Conservation (phyloP, 2,113 vertebrate genomes). For the Nasalis larvatus region DNA sequence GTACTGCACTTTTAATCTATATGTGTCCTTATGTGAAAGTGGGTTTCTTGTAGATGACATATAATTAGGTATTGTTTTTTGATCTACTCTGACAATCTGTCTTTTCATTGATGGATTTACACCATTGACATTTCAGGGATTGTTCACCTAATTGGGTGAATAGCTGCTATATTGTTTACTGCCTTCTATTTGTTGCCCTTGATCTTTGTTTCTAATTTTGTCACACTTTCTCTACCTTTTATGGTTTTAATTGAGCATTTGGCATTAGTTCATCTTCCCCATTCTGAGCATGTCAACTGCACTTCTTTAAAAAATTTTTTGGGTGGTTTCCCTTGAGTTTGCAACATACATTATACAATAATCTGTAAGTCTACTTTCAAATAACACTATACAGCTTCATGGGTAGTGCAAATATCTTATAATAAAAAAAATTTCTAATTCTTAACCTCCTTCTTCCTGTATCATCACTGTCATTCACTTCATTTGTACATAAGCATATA, state of each 20-base stretch:
- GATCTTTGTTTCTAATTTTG: not conserved
- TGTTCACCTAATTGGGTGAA: not conserved
- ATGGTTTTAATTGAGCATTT: not conserved
- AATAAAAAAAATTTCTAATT: not conserved
- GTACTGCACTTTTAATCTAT: not conserved
- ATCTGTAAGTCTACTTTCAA: not conserved
- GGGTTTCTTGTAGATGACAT: not conserved
- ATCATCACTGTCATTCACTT: not conserved
- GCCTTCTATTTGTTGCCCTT: not conserved
- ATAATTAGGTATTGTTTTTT: not conserved
- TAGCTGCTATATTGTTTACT: not conserved
- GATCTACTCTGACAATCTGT: not conserved
- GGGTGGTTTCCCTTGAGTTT: not conserved
- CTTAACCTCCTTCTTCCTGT: not conserved
- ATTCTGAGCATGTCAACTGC: not conserved
- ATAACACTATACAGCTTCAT: not conserved
- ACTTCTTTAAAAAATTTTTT: not conserved
- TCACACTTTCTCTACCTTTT: not conserved
- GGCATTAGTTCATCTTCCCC: not conserved
- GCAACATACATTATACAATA: not conserved
- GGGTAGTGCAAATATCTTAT: not conserved
- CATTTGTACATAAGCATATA: not conserved
- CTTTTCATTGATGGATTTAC: not conserved
- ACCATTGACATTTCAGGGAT: not conserved
- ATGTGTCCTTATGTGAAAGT: not conserved